A percentile compares a stretch with the other conserved stretches of the same genome.
These are phyloP conservation scores for Neelides folsomi DNA, from an alignment of 2,888 invertebrate species.

Conservation along the genomic window DNA sequence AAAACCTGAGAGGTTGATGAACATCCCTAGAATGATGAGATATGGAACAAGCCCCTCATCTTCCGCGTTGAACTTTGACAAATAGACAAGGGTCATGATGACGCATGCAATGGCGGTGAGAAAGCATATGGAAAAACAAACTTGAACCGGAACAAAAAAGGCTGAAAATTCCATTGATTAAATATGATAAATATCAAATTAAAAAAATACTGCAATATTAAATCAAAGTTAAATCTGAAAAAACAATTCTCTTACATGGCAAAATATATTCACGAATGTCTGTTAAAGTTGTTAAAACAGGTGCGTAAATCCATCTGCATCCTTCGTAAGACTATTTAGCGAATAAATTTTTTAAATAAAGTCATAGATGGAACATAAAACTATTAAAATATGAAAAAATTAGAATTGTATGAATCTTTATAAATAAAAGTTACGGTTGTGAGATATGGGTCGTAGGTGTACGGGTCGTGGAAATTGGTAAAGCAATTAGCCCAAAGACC, in stretches of 20 bases:
- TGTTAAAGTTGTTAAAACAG: conserved; percentile 80
- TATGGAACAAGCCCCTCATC: conserved; percentile 57
- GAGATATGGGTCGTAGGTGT: conserved; percentile 53
- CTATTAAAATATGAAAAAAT: too few species aligned
- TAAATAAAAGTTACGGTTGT: conserved; percentile 8
- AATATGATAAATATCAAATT: neutral
- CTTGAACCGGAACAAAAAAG: conserved; percentile 88
- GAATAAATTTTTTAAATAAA: too few species aligned
- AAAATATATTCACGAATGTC: conserved; percentile 73
- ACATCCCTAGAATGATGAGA: conserved; percentile 51
- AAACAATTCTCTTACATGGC: conserved; percentile 50
- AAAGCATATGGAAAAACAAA: conserved; percentile 79
- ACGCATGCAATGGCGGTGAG: conserved; percentile 60
- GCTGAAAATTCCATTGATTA: conserved; percentile 50
- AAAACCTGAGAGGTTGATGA: conserved; percentile 50
- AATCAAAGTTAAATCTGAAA: too few species aligned
- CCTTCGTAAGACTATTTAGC: conserved; percentile 57
- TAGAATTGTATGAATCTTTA: neutral
- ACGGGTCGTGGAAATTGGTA: conserved; percentile 70
- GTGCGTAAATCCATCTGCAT: conserved; percentile 92
- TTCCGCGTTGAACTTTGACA: conserved; percentile 71
- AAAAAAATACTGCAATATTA: neutral
- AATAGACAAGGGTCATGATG: conserved; percentile 61
- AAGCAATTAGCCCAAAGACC: conserved; percentile 94
- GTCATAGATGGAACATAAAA: neutral